Percentiles rank a stretch among this genome's conserved stretches.
Conservation (phyloP, 2,113 vertebrate species). For the Forbesichthys papilliferus region DNA sequence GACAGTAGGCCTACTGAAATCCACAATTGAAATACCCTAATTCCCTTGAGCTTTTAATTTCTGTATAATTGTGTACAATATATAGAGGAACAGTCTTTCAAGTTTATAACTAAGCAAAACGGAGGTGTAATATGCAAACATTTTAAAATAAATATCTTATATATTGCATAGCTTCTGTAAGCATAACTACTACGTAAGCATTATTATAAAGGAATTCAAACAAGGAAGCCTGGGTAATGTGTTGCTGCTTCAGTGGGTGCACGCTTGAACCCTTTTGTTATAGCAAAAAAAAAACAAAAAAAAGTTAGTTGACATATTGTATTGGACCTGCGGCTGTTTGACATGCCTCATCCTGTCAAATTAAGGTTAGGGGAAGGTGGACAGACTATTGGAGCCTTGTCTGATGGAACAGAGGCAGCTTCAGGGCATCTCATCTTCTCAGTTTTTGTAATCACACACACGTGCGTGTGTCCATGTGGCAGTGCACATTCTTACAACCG, state of each 20-base stretch:
- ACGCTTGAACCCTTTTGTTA: constrained; percentile 63
- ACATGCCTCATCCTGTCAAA: constrained; percentile 72
- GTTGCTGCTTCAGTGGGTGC: constrained; percentile 53
- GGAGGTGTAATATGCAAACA: constrained; percentile 5
- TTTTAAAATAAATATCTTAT: constrained; percentile 13
- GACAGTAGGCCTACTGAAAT: no score
- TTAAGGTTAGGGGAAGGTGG: constrained; percentile 80
- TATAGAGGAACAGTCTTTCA: neutral
- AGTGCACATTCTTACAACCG: no score
- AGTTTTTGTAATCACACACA: constrained; percentile 54
- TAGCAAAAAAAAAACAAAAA: constrained; percentile 17
- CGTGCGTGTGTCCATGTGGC: neutral
- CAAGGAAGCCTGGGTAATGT: constrained; percentile 21
- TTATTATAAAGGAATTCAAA: constrained; percentile 25
- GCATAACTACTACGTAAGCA: neutral
- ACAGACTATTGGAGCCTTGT: constrained; percentile 69
- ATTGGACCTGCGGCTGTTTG: constrained; percentile 69
- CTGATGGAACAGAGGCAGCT: constrained; percentile 71
- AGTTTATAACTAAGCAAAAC: neutral
- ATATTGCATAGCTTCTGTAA: constrained; percentile 5
- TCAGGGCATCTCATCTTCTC: constrained; percentile 70
- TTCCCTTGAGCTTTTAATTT: no score
- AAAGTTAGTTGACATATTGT: constrained; percentile 73
- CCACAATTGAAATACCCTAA: no score
- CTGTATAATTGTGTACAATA: no score